Percentiles rank a stretch among this genome's conserved stretches.
phyloP scores from a whole-genome alignment of 2,113 vertebrate genomes.

The Nothoprocta perdicaria region DNA sequence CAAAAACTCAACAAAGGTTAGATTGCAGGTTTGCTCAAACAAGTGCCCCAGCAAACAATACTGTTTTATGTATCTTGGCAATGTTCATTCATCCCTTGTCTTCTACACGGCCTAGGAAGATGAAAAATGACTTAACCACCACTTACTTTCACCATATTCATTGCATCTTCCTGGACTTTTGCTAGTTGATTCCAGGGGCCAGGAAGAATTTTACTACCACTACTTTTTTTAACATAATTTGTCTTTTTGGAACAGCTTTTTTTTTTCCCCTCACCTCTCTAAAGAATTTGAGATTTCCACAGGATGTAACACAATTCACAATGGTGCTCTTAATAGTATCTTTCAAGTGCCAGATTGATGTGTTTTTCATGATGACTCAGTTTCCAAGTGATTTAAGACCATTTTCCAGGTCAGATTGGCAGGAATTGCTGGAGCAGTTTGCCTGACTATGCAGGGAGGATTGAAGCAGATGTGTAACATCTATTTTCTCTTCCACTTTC shows the following conservation, averaged over 20 bases:
- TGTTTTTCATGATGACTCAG: conserved; percentile 9
- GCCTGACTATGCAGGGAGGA: neutral
- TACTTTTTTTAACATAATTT: neutral
- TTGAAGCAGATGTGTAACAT: neutral
- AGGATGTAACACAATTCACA: conserved; percentile 9
- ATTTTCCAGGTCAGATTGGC: conserved; percentile 7
- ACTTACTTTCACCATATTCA: neutral
- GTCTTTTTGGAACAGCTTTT: neutral
- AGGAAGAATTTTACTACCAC: neutral
- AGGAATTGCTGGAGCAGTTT: neutral
- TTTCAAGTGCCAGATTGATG: conserved; percentile 20
- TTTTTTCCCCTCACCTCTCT: neutral
- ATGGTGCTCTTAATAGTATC: conserved; percentile 19
- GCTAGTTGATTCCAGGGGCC: neutral
- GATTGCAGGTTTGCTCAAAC: neutral
- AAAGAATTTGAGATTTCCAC: conserved; percentile 19
- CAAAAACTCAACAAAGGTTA: neutral
- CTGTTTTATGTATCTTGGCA: neutral
- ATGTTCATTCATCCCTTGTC: neutral
- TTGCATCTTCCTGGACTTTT: neutral
- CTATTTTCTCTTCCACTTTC: neutral
- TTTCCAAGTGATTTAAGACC: conserved; percentile 12
- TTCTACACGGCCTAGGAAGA: neutral
- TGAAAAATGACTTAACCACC: neutral
- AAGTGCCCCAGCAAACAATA: neutral